phyloP scores from a whole-genome alignment of 2,113 vertebrate species.

The Triplophysa rosa region DNA sequence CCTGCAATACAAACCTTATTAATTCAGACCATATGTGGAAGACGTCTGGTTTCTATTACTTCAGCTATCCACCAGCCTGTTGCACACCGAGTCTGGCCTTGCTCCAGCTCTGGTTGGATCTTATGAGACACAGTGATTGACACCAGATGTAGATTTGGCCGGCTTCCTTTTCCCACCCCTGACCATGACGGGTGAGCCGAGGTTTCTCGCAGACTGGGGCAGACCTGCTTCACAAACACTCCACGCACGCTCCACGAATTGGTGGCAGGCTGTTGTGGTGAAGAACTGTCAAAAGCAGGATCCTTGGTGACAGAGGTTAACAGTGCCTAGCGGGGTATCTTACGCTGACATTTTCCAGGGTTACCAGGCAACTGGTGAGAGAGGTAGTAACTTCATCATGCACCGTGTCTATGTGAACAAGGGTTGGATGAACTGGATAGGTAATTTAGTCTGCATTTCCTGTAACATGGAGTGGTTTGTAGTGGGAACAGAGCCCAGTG shows the following conservation, averaged over 20 bases:
- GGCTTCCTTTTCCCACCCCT: conserved; percentile 14
- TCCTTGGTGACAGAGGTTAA: conserved; percentile 57
- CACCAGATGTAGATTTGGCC: conserved; percentile 53
- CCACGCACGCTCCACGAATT: conserved; percentile 47
- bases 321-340: conserved; percentile 55
- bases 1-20: conserved; percentile 63
- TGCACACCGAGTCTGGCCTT: conserved; percentile 44
- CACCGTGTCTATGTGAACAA: conserved; percentile 14
- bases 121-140: conserved; percentile 47
- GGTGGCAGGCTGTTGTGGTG: conserved; percentile 52
- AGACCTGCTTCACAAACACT: not conserved
- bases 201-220: conserved; percentile 42
- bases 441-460: conserved; percentile 41
- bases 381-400: conserved; percentile 18
- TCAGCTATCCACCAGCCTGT: conserved; percentile 61
- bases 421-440: conserved; percentile 42
- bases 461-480: conserved; percentile 30
- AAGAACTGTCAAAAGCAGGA: conserved; percentile 59
- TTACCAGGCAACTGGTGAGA: conserved; percentile 49
- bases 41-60: conserved; percentile 68
- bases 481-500: conserved; percentile 48
- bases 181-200: conserved; percentile 18
- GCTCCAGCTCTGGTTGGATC: conserved; percentile 54
- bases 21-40: conserved; percentile 67
- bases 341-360: conserved; percentile 56